Conservation (phyloP, 2,113 vertebrate genomes). For the Petromus typicus region DNA sequence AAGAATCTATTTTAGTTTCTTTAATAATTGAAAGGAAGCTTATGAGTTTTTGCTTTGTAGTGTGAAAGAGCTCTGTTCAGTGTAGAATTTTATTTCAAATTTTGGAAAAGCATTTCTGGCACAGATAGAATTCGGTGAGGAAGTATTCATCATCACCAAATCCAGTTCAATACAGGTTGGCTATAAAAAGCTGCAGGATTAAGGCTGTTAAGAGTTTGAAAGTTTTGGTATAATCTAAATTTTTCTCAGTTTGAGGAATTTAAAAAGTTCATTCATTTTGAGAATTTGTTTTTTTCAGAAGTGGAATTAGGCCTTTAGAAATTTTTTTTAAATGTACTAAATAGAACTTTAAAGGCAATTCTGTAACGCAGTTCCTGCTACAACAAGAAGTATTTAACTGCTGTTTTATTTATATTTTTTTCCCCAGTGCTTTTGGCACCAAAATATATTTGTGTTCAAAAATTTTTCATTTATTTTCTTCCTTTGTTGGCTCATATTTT, state of each 20-base stretch:
- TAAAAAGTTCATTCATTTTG: conserved; percentile 54
- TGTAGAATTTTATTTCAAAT: conserved; percentile 62
- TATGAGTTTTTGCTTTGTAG: conserved; percentile 32
- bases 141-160: conserved; percentile 44
- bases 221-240: conserved; percentile 60
- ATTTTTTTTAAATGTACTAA: conserved; percentile 28
- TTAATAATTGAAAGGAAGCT: not conserved
- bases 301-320: conserved; percentile 43
- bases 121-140: conserved; percentile 32
- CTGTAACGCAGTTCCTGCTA: not conserved
- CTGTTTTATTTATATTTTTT: conserved; percentile 37
- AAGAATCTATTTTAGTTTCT: conserved; percentile 59
- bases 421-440: not conserved
- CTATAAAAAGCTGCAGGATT: conserved; percentile 52
- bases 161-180: conserved; percentile 33
- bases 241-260: conserved; percentile 56
- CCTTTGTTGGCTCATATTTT: conserved; percentile 33
- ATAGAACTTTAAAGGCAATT: conserved; percentile 1
- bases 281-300: not conserved
- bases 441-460: not conserved
- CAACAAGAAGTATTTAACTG: conserved; percentile 40
- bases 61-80: conserved; percentile 41
- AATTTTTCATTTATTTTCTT: conserved; percentile 49
- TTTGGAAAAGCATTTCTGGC: conserved; percentile 57
- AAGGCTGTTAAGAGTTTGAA: conserved; percentile 58